Conservation (phyloP, 2,888 invertebrate species). For the Phyto melanocephala region DNA sequence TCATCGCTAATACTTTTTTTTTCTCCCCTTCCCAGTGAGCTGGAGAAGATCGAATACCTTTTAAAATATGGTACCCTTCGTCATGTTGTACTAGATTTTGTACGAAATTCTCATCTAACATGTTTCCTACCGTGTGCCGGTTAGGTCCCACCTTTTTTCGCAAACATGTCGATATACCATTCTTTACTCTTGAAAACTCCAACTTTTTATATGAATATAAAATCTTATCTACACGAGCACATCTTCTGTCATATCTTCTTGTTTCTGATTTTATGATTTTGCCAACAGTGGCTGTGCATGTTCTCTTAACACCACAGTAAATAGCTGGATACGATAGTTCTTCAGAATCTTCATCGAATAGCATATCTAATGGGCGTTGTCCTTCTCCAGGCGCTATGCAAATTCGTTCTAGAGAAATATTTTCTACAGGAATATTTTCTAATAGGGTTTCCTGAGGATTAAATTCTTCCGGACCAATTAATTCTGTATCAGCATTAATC, state of each 20-base stretch:
- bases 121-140: neutral
- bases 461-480: no score
- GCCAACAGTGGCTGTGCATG: neutral
- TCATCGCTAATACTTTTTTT: constrained; percentile 23
- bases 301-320: constrained; percentile 18
- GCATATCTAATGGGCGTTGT: no score
- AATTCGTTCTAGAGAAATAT: no score
- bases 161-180: neutral
- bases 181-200: constrained; percentile 10
- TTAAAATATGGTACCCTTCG: constrained; percentile 1
- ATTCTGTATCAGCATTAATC: no score
- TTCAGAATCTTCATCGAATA: no score
- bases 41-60: constrained; percentile 3
- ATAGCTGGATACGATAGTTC: constrained; percentile 22
- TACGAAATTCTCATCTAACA: neutral
- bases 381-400: no score
- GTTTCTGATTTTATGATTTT: constrained; percentile 46
- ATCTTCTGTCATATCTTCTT: constrained; percentile 45
- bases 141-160: neutral
- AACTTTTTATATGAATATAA: constrained; percentile 50
- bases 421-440: no score
- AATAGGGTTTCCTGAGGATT: no score
- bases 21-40: neutral
- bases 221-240: constrained; percentile 43
- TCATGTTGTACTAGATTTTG: neutral